Evolutionary conservation across 2,797 vertebrate genomes (phyloP), one percentile per base, ranked within the genome.

Genomic region (Silurus lanzhouensis): DNA sequence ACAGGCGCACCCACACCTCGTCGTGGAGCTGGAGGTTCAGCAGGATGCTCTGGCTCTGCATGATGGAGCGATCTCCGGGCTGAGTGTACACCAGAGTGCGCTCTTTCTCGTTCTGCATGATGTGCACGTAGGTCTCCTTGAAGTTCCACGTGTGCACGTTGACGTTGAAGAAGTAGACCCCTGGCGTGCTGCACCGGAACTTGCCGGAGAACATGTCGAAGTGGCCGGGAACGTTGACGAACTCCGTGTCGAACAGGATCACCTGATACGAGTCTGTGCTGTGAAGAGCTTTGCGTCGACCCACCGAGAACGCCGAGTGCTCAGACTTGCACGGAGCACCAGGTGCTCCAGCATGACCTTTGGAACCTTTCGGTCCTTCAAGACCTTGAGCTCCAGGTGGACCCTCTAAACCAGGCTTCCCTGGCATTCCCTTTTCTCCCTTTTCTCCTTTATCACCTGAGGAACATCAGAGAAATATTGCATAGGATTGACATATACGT

Each of bases 71-170:
- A 85, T 96, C 95, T 0, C 95, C 96, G 88, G 96, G 96, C 55
- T 97, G 96, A 0, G 95, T 94, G 0, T 97, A 97, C 85, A 96
- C 88, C 90, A 97, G 96, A 66, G 94, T 96, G 0, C 90, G 92
- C 10, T 95, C 95, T n/a, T 88, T 89, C 63, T 94, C 92, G 0
- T 97, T 96, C 88, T 91, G 94, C 94, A 97, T 94, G 63, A 97
- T 89, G 55, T 96, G 96, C 91, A 96, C 91, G 81, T 96, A 96
- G 48, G 96, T 97, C 93, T 96, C 96, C 92, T 96, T 97, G 92
- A 96, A 95, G 91, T 97, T 97, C 96, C 96, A 96, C 72, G 95
- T 96, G 92, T 97, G 96, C 87, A 97, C 94, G 0, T 96, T 96
- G 84, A 97, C 92, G 91, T 94, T 96, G 90, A 96, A 95, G 86